A percentile compares a stretch with the other conserved stretches of the same genome.
Evolutionary conservation across 2,888 invertebrate species (phyloP).

Genomic region (Blera fallax): DNA sequence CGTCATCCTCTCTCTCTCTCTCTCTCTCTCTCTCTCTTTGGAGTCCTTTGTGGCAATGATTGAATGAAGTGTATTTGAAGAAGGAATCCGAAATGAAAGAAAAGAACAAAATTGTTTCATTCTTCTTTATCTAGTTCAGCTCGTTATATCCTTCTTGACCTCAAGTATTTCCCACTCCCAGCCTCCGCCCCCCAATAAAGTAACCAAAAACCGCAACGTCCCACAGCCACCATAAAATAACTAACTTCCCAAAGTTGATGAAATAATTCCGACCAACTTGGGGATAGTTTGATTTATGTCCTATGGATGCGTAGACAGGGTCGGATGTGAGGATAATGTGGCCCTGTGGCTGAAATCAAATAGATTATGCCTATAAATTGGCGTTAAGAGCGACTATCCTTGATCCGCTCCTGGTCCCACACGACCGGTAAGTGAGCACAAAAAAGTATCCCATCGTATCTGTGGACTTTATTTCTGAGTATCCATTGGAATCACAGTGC

Average conservation of each 20-base stretch:
- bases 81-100: slow-evolving; percentile 1
- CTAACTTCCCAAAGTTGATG: slow-evolving; percentile 53
- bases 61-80: slow-evolving; percentile 48
- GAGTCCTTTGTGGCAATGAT: slow-evolving; percentile 38
- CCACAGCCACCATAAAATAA: slow-evolving; percentile 28
- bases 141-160: slow-evolving; percentile 46
- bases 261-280: slow-evolving; percentile 57
- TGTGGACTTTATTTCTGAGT: not conserved
- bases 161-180: slow-evolving; percentile 11
- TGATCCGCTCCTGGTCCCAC: not conserved
- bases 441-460: not conserved
- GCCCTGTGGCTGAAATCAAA: not conserved
- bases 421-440: not conserved
- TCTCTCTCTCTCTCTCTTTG: no score
- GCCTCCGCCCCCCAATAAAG: slow-evolving; percentile 27
- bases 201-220: slow-evolving; percentile 15
- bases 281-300: slow-evolving; percentile 59
- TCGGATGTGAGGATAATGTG: not conserved
- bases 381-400: no score
- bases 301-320: not conserved
- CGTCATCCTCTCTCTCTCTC: not conserved
- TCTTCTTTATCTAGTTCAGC: not conserved
- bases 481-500: not conserved
- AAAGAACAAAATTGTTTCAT: no score
- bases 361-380: no score